phyloP scores from a whole-genome alignment of 2,797 vertebrate genomes.

The Myripristis jacobus region DNA sequence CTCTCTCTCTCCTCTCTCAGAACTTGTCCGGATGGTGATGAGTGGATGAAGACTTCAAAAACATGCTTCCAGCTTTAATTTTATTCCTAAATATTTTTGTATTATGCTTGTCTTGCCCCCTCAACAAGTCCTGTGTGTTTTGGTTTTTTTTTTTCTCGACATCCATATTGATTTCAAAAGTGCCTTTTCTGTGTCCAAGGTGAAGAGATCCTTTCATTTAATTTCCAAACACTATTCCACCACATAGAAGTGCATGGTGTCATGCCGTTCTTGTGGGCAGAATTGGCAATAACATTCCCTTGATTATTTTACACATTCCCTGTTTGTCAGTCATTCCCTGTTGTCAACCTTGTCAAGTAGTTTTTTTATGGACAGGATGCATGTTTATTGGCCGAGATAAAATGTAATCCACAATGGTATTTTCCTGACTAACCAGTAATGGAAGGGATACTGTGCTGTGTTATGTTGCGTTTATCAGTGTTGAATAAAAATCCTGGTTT shows the following conservation, averaged over 20 bases:
- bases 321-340: conserved; percentile 13
- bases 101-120: conserved; percentile 46
- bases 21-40: conserved; percentile 86
- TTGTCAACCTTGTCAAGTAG: conserved; percentile 36
- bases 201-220: conserved; percentile 57
- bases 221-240: conserved; percentile 27
- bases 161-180: conserved; percentile 65
- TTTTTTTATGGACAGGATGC: conserved; percentile 47
- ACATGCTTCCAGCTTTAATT: conserved; percentile 55
- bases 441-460: conserved; percentile 45
- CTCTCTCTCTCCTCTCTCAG: conserved; percentile 53
- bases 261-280: conserved; percentile 34
- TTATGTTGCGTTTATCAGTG: conserved; percentile 53
- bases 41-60: conserved; percentile 76
- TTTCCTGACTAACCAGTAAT: conserved; percentile 26
- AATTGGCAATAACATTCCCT: conserved; percentile 26
- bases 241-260: conserved; percentile 15
- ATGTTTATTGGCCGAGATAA: conserved; percentile 36
- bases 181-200: conserved; percentile 77
- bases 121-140: conserved; percentile 32
- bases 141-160: conserved; percentile 16
- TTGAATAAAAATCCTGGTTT: conserved; percentile 76
- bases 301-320: conserved; percentile 17
- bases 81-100: conserved; percentile 46
- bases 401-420: conserved; percentile 26